Base-by-base conservation (phyloP, 2,888 invertebrate species). In the Pherbina coryleti region DNA sequence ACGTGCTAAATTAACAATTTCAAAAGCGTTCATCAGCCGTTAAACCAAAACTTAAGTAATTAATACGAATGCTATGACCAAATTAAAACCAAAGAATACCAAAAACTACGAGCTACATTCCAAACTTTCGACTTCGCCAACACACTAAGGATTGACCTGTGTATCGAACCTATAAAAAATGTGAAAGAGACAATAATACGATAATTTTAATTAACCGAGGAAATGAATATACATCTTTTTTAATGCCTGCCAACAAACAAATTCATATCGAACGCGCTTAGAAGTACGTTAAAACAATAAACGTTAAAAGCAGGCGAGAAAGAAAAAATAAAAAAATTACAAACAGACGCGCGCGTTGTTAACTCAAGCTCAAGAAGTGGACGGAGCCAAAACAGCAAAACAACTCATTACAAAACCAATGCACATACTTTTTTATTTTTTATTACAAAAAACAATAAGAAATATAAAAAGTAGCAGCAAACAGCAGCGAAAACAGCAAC, bases 401-500 rank as follows among this genome's bases (percentile, higher is more conserved):
- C 79, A 82, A 81, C 87, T 88, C 85, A 87, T 87, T 87, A 88
- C 79, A 80, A 82, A 88, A 82, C 80, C 87, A 85, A 82, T 80
- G 82, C 88, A 86, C 87, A 88, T 87, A 84, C 80, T 82, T 83
- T 82, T 84, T 84, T 82, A 62, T 55, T 71, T 73, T 62, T 73
- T 62, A 62, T 44, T 62, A 62, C n/a, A 73, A 49, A 57, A 72
- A 62, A 73, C 34, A 60, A 55, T n/a, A 53, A 67, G 81, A 85
- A 82, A 82, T 82, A 82, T 80, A 81, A 85, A 81, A 80, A 84
- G 80, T 78, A 84, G 83, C 22, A 49, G 75, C 73, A 64, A 55
- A 77, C 80, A 83, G 78, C 55, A 22, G 72, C 44, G 22, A 5
- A 22, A 60, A 19, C 22, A 19, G 55, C 64, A 75, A 81, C 75